These are phyloP conservation scores for Ailurus styani DNA, from an alignment of 2,113 vertebrate genomes.

Conservation along the genomic window DNA sequence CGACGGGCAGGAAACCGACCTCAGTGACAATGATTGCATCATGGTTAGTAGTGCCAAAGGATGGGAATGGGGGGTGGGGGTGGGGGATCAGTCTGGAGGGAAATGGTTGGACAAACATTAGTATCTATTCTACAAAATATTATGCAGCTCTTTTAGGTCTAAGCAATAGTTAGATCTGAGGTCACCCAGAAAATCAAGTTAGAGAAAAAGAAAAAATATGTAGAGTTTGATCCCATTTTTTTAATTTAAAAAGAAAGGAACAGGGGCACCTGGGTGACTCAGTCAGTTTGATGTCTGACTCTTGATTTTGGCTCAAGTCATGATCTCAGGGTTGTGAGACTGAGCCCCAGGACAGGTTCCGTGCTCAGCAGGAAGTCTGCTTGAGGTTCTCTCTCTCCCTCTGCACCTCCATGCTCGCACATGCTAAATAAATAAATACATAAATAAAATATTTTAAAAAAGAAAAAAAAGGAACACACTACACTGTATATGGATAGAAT, in stretches of 20 bases:
- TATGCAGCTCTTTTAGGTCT: not conserved
- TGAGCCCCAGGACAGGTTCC: rapidly evolving
- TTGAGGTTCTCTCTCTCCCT: not conserved
- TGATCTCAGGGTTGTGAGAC: not conserved
- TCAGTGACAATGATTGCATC: not conserved
- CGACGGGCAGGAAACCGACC: not conserved
- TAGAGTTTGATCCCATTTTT: not conserved
- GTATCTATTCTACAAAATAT: not conserved
- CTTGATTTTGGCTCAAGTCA: not conserved
- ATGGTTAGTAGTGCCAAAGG: not conserved
- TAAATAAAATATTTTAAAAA: not conserved
- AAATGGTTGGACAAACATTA: not conserved
- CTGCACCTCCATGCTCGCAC: not conserved
- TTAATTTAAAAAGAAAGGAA: not conserved
- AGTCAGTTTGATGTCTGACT: not conserved
- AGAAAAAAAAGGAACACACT: not conserved
- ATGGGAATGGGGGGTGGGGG: no score
- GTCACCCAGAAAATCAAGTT: not conserved
- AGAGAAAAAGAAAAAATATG: not conserved
- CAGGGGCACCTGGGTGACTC: not conserved
- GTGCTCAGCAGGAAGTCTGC: not conserved
- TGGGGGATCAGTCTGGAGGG: not conserved
- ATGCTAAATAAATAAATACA: not conserved
- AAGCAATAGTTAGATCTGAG: not conserved
- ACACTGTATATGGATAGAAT: not conserved